Percentiles rank a stretch among this genome's conserved stretches.
phyloP scores from a whole-genome alignment of 2,797 vertebrate species.

The Phataginus tetradactyla region DNA sequence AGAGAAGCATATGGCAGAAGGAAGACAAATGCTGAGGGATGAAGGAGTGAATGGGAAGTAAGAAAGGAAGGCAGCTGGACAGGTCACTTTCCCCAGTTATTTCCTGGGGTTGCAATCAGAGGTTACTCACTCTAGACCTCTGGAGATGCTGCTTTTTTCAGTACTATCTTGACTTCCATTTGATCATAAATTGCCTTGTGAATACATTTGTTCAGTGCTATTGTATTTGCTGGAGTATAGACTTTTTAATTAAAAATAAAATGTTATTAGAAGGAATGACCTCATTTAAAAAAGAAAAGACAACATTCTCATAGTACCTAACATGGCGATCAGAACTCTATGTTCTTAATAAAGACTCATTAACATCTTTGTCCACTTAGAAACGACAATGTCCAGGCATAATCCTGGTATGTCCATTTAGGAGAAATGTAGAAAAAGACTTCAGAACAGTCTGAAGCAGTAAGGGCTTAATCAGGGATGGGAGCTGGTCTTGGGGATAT shows the following conservation, averaged over 20 bases:
- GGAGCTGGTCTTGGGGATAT: neutral
- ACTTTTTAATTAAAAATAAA: conserved; percentile 49
- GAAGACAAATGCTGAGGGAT: conserved; percentile 17
- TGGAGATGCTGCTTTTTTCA: conserved; percentile 34
- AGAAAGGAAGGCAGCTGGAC: neutral
- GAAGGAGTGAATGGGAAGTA: conserved; percentile 31
- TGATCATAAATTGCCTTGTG: neutral
- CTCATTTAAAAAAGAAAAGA: neutral
- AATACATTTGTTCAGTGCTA: neutral
- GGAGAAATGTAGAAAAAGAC: neutral
- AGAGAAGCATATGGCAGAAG: neutral
- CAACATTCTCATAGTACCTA: neutral
- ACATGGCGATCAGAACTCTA: neutral
- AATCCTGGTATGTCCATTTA: neutral
- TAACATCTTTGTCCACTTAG: neutral
- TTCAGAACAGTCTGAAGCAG: neutral
- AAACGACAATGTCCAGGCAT: neutral
- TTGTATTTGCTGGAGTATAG: neutral
- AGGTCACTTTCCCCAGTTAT: conserved; percentile 50
- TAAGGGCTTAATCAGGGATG: neutral
- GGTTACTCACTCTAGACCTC: neutral
- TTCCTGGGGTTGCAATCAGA: conserved; percentile 35
- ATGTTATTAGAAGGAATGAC: conserved; percentile 28
- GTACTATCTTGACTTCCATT: neutral
- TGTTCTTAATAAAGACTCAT: conserved; percentile 13